Base-by-base conservation (phyloP, 2,888 invertebrate genomes). In the Eudemis profundana region DNA sequence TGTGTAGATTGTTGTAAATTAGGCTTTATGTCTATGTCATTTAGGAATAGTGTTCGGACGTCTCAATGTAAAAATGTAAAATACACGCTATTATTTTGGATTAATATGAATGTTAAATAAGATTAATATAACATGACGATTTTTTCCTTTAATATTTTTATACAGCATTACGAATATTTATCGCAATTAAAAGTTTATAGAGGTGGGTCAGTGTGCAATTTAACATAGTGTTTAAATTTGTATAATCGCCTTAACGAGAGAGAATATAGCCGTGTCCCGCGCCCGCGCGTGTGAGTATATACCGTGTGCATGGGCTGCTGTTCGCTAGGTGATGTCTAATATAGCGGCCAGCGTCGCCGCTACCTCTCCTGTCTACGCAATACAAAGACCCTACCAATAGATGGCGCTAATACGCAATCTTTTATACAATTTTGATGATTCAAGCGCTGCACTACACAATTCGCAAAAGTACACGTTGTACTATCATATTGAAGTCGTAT, bases 131-230 rank as follows among this genome's bases (percentile, higher is more conserved):
- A 86, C 86, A 86, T 87, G 86, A 88, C 86, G 85, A 88, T 88
- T 89, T 90, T 70, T 92, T 89, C 85, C 90, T 92, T 92, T 91
- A 91, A 90, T 91, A 91, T 92, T 91, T 92, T 92, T 92, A 91
- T 92, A 92, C 91, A 92, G 89, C 90, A 90, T 90, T 88, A 89
- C 86, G 87, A 84, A 85, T 90, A 90, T 89, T 86, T 88, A 90
- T 86, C 88, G 90, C 90, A 90, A 90, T 90, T 90, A 89, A 90
- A 90, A 88, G 87, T 90, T 88, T 91, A 89, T 90, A 90, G 89
- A 88, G 90, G 88, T 90, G 90, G 86, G 86, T 90, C 89, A 86
- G 88, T 87, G 90, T 90, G 91, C 90, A 90, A 88, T 87, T 89
- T 86, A 81, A 82, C 84, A 86, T 88, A 90, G 90, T 87, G 79